Percentiles rank a stretch among this genome's conserved stretches.
phyloP scores from a whole-genome alignment of 2,797 vertebrate genomes.

The Hapalemur alaotrensis region DNA sequence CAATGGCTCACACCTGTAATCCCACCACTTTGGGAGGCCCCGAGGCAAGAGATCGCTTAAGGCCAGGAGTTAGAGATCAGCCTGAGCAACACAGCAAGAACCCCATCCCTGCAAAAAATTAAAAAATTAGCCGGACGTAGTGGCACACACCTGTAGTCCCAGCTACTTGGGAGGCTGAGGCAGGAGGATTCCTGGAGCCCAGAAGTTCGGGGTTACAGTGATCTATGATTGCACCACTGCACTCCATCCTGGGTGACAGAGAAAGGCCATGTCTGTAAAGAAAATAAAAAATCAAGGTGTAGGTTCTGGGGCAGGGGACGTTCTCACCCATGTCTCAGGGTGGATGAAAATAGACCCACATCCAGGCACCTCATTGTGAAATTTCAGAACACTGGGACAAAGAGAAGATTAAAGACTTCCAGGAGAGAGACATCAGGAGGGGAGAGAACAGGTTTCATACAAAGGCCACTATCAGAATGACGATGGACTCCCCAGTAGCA shows the following conservation, averaged over 20 bases:
- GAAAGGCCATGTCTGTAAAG: background rate
- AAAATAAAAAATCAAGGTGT: background rate
- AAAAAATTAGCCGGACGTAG: background rate
- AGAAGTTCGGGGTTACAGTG: background rate
- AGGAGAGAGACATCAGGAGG: background rate
- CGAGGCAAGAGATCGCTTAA: background rate
- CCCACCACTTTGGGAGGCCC: background rate
- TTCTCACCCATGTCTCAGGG: background rate
- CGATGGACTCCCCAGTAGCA: background rate
- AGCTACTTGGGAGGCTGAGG: background rate
- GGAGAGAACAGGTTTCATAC: background rate
- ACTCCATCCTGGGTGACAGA: background rate
- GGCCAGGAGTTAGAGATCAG: background rate
- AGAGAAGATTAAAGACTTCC: conserved; percentile 38
- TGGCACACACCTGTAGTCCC: background rate
- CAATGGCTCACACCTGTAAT: background rate
- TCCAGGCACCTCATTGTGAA: background rate
- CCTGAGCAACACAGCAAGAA: background rate
- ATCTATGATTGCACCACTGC: background rate
- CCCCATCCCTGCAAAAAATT: background rate
- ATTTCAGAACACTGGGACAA: background rate
- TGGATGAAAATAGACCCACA: background rate
- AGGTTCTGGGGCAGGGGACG: background rate
- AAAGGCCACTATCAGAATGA: background rate
- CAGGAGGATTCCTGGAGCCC: background rate